Evolutionary conservation across 2,888 invertebrate species (phyloP), one percentile per base, ranked within the genome.

Genomic region (Sesia bembeciformis): DNA sequence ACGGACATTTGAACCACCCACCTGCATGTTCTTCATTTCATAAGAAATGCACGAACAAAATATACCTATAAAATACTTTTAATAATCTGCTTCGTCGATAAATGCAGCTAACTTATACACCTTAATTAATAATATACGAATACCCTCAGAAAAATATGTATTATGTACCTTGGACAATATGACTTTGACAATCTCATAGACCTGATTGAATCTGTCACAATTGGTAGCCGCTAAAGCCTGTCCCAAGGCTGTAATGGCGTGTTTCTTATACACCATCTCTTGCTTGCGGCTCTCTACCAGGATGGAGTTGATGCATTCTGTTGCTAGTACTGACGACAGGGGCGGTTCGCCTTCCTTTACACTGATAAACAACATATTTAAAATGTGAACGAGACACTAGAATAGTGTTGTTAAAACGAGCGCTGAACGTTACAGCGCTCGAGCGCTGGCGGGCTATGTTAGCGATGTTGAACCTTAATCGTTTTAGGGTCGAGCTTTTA

Each of bases 281-380:
- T 95, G 95, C 70, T 97, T 97, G 58, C 93, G 92, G 60, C 95
- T 93, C 82, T 97, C 97, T 64, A 91, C 92, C 66, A 97, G 85
- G 7, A 96, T 84, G 3, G 93, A 92, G 60, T 93, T 93, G n/a
- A 96, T 87, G 51, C 94, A 90, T 55, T 82, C 79, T 5, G 78
- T 68, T 0, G 77, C 70, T 57, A 80, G 67, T 5, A 63, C 68
- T n/a, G 70, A 70, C 58, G 68, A 90, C 57, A 87, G 41, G 0
- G 78, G 64, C 0, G 73, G 3, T 52, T 83, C 84, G 54, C 79
- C 82, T 5, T 82, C 81, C 59, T 82, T 79, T 8, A 81, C 81
- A 4, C 88, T 88, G 60, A 0, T 56, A 54, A n/a, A 23, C 23
- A 23, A 23, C 1, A 2, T 23, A 23, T 1, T 5, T 50, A 23